Conservation (phyloP, 2,888 invertebrate genomes). For the Hipparchia semele region DNA sequence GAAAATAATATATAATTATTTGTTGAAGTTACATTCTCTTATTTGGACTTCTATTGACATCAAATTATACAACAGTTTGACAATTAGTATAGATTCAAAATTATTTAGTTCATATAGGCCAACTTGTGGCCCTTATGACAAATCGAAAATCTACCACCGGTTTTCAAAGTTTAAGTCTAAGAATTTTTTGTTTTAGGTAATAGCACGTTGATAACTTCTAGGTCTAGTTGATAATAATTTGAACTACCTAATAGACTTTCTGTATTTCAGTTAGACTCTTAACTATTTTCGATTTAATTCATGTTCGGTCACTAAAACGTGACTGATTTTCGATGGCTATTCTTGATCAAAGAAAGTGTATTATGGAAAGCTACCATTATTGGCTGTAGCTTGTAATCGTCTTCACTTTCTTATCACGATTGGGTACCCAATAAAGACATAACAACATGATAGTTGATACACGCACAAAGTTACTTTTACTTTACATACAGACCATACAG, state of each 20-base stretch:
- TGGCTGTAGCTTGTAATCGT: background rate
- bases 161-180: too few species aligned
- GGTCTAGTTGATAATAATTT: background rate
- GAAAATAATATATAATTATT: background rate
- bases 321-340: background rate
- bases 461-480: constrained; percentile 7
- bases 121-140: too few species aligned
- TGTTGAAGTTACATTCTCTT: background rate
- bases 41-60: background rate
- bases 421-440: background rate
- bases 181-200: too few species aligned
- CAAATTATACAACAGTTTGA: background rate
- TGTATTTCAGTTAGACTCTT: background rate
- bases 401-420: constrained; percentile 6
- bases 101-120: too few species aligned
- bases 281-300: background rate
- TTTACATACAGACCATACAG: background rate
- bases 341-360: background rate
- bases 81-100: too few species aligned
- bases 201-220: too few species aligned
- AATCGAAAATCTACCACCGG: too few species aligned
- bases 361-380: background rate
- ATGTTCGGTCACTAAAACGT: background rate
- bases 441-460: background rate
- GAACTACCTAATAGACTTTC: background rate